Percentiles rank a stretch among this genome's conserved stretches.
phyloP scores from a whole-genome alignment of 2,113 vertebrate genomes.

The Alces alces region DNA sequence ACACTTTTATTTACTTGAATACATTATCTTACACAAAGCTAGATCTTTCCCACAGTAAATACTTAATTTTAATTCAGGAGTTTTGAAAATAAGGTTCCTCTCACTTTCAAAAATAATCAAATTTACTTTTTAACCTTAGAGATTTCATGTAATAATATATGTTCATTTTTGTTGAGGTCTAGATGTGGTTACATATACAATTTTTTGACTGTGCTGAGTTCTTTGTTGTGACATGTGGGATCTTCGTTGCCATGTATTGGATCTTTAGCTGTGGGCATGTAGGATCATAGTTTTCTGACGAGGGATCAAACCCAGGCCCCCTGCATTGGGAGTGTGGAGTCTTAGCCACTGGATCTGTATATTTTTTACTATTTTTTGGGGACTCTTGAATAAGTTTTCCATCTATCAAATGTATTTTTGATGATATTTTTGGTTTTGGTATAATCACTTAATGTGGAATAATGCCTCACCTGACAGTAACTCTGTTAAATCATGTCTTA shows the following conservation, averaged over 20 bases:
- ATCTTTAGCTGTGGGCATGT: background rate
- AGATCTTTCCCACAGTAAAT: background rate
- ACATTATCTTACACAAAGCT: background rate
- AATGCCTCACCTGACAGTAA: background rate
- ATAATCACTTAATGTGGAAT: constrained; percentile 1
- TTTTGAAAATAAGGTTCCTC: background rate
- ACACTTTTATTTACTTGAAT: background rate
- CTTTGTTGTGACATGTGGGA: background rate
- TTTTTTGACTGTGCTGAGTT: background rate
- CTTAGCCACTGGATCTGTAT: background rate
- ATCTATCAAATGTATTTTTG: background rate
- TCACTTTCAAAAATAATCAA: constrained; percentile 17
- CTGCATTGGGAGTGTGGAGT: background rate
- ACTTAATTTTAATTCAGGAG: background rate
- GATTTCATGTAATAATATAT: background rate
- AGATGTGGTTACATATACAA: background rate
- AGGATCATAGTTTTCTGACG: background rate
- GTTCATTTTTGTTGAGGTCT: background rate
- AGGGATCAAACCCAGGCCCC: background rate
- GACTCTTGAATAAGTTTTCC: background rate
- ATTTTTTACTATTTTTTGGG: background rate
- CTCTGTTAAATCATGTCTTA: background rate
- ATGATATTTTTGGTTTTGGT: background rate
- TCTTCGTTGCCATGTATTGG: background rate
- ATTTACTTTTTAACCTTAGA: background rate